Percentiles rank a stretch among this genome's conserved stretches.
Evolutionary conservation across 2,797 vertebrate genomes (phyloP).

Genomic region (Malacoctenus gilli): DNA sequence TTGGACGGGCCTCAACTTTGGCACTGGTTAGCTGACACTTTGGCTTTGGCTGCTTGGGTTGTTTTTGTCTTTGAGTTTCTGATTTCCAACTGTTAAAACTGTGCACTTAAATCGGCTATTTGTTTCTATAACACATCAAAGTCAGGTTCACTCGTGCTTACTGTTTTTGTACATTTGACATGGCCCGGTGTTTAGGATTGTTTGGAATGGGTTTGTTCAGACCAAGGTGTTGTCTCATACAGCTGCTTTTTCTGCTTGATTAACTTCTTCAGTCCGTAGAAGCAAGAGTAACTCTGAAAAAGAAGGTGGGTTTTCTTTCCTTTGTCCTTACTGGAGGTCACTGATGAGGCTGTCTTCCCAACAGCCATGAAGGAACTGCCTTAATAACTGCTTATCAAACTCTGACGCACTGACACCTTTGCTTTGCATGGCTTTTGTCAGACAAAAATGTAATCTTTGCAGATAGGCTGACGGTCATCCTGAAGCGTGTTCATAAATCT

Average conservation of each 20-base stretch:
- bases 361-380: background rate
- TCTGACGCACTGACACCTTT: background rate
- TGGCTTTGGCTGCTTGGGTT: background rate
- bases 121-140: background rate
- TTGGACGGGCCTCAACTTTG: background rate
- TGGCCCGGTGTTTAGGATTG: background rate
- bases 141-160: background rate
- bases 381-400: background rate
- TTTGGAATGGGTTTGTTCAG: background rate
- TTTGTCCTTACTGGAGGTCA: background rate
- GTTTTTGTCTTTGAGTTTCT: background rate
- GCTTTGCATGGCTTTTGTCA: background rate
- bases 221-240: background rate
- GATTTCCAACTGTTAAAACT: background rate
- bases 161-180: background rate
- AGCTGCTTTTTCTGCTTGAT: background rate
- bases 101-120: background rate
- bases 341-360: background rate
- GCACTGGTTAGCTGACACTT: background rate
- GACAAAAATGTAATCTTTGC: background rate
- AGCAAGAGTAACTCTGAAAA: background rate
- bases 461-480: background rate
- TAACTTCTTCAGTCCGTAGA: background rate
- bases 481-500: background rate
- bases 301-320: background rate